Base-by-base conservation (phyloP, 2,113 vertebrate genomes). In the Semicossyphus pulcher region DNA sequence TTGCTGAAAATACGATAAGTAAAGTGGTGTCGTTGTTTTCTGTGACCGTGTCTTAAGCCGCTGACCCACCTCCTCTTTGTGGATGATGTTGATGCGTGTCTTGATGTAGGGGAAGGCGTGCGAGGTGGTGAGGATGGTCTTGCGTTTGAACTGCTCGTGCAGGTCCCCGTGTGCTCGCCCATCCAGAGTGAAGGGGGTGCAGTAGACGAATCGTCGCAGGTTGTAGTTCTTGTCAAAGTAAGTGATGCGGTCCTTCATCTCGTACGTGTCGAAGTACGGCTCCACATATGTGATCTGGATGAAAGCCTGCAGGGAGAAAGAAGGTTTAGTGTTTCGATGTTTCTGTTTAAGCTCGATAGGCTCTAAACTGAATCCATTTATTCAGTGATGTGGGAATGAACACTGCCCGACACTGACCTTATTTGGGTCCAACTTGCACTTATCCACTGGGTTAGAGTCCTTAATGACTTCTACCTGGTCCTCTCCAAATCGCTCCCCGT, bases 211-310 rank as follows among this genome's bases (percentile, higher is more conserved):
- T 4, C 97, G 97, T 1, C 98, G 93, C 91, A 99, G 57, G 89
- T 99, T 99, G 88, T 99, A 99, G 91, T 99, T 99, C 84, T 99
- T 99, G 91, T 99, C 98, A 1, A 99, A 99, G 86, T 99, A 99
- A 0, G 98, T 99, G 84, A 99, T 98, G 80, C 98, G 95, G 90
- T 99, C 97, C 93, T 99, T 99, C 97, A 99, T 98, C 90, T 99
- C 98, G 0, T 99, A 99, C 0, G 97, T 98, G 89, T 99, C 98
- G 0, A 99, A 99, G 88, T 97, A 99, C 0, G 98, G 98, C 83
- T 99, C 98, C 91, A 98, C 97, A 0, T 99, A 99, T 0, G 98
- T 99, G 76, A 99, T 99, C 94, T 99, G 98, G 81, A 99, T 92
- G 71, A 97, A 99, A 0, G 98, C 98, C 98, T 99, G 89, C 14